Conservation (phyloP, 2,888 invertebrate genomes). For the Clostera curtula region DNA sequence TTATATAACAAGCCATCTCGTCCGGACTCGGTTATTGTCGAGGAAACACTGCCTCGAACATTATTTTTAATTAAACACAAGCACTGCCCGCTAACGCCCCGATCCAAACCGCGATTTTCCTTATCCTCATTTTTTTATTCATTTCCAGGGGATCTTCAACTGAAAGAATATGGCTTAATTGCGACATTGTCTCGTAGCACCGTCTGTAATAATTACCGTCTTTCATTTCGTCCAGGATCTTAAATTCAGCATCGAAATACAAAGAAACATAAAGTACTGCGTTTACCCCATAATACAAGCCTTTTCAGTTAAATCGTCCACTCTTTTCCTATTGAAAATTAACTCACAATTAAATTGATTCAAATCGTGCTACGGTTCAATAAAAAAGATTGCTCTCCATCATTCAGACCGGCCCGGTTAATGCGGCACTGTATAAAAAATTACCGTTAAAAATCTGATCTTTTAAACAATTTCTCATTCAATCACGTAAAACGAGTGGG, state of each 20-base stretch:
- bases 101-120: constrained; percentile 41
- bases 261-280: no score
- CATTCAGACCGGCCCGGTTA: constrained; percentile 9
- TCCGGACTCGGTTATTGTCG: constrained; percentile 67
- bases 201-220: constrained; percentile 15
- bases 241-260: constrained; percentile 2
- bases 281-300: no score
- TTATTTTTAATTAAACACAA: constrained; percentile 72
- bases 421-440: constrained; percentile 21
- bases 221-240: constrained; percentile 11
- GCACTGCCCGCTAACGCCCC: constrained; percentile 46
- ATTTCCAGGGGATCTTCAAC: constrained; percentile 19
- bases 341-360: neutral
- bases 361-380: neutral
- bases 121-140: constrained; percentile 26
- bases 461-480: constrained; percentile 62
- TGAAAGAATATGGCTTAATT: constrained; percentile 23
- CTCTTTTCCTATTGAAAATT: neutral
- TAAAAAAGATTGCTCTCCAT: neutral
- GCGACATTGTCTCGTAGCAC: constrained; percentile 21
- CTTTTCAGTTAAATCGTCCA: no score
- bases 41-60: constrained; percentile 63
- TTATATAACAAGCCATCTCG: constrained; percentile 74
- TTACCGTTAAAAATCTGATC: constrained; percentile 40
- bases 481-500: constrained; percentile 60